Evolutionary conservation across 1,140 invertebrate genomes (phyloP), one percentile per base, ranked within the genome.

Genomic region (Eubasilissa regina): DNA sequence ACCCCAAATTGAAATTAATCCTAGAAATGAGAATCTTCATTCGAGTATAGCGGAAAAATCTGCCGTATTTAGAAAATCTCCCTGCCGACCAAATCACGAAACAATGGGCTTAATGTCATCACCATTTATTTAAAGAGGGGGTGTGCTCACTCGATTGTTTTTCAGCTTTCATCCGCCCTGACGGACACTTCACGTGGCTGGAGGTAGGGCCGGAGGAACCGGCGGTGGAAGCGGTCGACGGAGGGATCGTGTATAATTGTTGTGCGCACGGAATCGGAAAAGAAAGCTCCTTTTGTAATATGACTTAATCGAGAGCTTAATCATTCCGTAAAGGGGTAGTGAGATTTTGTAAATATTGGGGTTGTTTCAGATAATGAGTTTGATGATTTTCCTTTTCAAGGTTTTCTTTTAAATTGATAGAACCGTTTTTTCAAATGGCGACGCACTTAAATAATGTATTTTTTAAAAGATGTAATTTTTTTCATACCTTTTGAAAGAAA

Each of bases 101-200:
- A 80, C 79, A 80, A 80, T 80, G 66, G 79, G 79, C 75, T 80
- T 80, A 80, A 80, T 73, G 79, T 78, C 79, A 76, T 58, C 79
- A 75, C 48, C 60, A 66, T 75, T 68, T 66, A 72, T 80, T 77
- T 74, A 74, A 74, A 80, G 75, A 70, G 79, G 76, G 75, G 64
- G 55, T 21, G 48, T 64, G n/a, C 48, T 43, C 35, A 13, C 58
- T 55, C 68, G 56, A 75, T 77, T 80, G 79, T 80, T 80, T 80
- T 80, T 70, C 64, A 73, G 66, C 79, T 78, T 75, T 77, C 72
- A 80, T 77, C 70, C 79, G 44, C 74, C 21, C 79, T 47, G 66
- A 78, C 47, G 79, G 79, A 80, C 79, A 80, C 76, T 80, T 78
- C 58, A 66, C 76, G 58, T 73, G 66, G 72, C 56, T 44, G 53